Evolutionary conservation across 2,888 invertebrate species (phyloP), one percentile per base, ranked within the genome.

Genomic region (Tethea ocularis): DNA sequence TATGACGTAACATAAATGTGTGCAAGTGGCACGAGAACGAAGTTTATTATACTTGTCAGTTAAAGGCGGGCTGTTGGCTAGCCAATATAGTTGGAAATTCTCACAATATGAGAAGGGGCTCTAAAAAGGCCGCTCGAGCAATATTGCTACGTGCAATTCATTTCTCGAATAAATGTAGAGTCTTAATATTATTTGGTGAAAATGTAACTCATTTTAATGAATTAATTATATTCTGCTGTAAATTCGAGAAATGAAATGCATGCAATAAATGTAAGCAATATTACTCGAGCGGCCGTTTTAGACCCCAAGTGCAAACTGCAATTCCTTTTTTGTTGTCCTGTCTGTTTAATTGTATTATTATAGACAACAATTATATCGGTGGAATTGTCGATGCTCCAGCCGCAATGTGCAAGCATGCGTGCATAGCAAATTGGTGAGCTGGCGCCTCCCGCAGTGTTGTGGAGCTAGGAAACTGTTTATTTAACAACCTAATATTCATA

Each of bases 391-490:
- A 68, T 66, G 70, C 61, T 23, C 60, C 51, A 57, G 29, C 54
- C n/a, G 66, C 46, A 53, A 51, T 53, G 63, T 68, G 73, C 69
- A 65, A 46, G 71, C 71, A 68, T 68, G 73, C 73, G 64, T 72
- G 52, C 52, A 57, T 51, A 58, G 52, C 60, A 69, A 74, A 72
- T 74, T 74, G 67, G 64, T 62, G 56, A 62, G 67, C 64, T 70
- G 63, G 66, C 68, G 46, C 52, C 59, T 41, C 15, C 33, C 29
- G 51, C 51, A 26, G 1, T n/a, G 38, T 33, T 41, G 38, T 52
- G 51, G 41, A 56, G 56, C 29, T 58, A 24, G 8, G 38, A 52
- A 58, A 52, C 38, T 24, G 33, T 15, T n/a, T 23, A n/a, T 1
- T 22, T 22, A 24, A 24, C 15, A 23, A 1, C 13, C 23, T 24